Evolutionary conservation across 2,113 vertebrate species (phyloP).

Genomic region (Cyanistes caeruleus): DNA sequence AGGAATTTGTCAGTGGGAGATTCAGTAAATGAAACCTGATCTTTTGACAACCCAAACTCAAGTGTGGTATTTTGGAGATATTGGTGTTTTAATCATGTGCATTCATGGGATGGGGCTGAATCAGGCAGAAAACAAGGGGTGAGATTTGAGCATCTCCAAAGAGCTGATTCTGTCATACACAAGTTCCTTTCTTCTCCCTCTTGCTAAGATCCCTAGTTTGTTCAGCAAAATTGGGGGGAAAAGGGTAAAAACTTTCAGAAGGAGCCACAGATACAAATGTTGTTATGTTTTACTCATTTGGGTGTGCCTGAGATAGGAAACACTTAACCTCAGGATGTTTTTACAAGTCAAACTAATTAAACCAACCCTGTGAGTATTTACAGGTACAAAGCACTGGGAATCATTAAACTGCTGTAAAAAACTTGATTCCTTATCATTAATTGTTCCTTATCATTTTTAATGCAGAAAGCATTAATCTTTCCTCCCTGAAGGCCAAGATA

Average conservation of each 20-base stretch:
- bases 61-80: background rate
- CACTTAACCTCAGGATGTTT: background rate
- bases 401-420: background rate
- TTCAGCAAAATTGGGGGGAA: background rate
- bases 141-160: background rate
- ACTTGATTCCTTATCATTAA: background rate
- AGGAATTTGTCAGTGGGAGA: background rate
- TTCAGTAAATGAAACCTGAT: background rate
- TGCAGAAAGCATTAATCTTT: background rate
- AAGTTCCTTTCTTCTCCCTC: background rate
- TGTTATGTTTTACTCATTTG: background rate
- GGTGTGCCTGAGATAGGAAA: background rate
- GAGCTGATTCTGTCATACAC: background rate
- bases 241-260: background rate
- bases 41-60: background rate
- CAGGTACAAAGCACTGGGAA: background rate
- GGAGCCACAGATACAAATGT: background rate
- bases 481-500: background rate
- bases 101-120: background rate
- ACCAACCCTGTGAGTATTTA: background rate
- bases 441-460: background rate
- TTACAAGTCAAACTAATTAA: background rate
- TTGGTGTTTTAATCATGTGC: fast-evolving
- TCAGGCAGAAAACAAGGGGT: background rate
- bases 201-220: background rate